Percentiles rank a stretch among this genome's conserved stretches.
Evolutionary conservation across 2,888 invertebrate species (phyloP).

Genomic region (Teinopalpus imperialis): DNA sequence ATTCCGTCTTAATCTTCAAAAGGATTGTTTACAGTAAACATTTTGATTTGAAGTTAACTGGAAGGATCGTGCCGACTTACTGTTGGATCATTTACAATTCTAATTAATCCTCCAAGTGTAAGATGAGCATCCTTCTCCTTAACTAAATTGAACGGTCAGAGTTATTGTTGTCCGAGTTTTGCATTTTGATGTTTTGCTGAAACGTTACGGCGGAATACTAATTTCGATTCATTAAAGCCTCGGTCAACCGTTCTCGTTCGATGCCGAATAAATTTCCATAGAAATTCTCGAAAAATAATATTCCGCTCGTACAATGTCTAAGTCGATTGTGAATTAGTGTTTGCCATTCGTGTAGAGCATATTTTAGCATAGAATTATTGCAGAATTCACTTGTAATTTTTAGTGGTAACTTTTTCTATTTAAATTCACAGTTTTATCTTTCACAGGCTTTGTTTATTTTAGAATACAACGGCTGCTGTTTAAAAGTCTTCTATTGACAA

Average conservation of each 20-base stretch:
- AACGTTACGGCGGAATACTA: conserved; percentile 33
- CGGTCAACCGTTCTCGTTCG: conserved; percentile 25
- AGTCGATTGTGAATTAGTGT: conserved; percentile 22
- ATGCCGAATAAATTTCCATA: conserved; percentile 25
- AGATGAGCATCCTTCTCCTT: conserved; percentile 62
- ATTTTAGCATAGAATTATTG: conserved; percentile 14
- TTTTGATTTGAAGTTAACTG: conserved; percentile 75
- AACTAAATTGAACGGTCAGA: conserved; percentile 57
- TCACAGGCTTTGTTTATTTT: no score
- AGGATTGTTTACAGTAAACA: conserved; percentile 78
- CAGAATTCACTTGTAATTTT: conserved; percentile 7
- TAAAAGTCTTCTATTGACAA: no score
- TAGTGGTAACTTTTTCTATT: background rate
- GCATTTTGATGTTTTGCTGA: conserved; percentile 61
- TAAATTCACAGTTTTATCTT: no score
- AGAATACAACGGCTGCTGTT: no score
- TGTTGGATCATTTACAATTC: conserved; percentile 71
- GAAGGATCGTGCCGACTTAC: conserved; percentile 58
- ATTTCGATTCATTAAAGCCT: conserved; percentile 31
- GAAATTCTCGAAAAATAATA: conserved; percentile 23
- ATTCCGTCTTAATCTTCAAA: conserved; percentile 71
- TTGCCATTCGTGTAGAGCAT: conserved; percentile 19
- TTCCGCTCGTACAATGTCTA: conserved; percentile 11
- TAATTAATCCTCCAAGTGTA: conserved; percentile 69
- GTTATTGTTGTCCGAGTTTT: conserved; percentile 61